Conservation (phyloP, 2,113 vertebrate genomes). For the Corvus moneduloides region DNA sequence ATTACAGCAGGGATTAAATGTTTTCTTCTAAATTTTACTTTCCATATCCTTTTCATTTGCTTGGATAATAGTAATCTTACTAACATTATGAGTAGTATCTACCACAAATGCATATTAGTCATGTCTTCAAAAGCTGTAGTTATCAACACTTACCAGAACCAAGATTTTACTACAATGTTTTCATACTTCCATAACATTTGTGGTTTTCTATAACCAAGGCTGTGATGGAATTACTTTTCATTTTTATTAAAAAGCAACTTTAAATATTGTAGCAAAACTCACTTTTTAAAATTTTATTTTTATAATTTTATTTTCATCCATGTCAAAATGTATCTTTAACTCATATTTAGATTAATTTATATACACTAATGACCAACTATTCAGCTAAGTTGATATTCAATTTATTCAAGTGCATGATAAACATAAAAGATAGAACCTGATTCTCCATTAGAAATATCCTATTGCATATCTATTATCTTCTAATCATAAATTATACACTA, state of each 20-base stretch:
- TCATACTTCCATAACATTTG: background rate
- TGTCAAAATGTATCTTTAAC: background rate
- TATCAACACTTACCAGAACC: background rate
- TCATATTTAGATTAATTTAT: background rate
- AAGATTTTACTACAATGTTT: background rate
- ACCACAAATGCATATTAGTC: background rate
- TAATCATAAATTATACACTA: background rate
- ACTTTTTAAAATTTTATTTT: background rate
- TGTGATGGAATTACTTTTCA: background rate
- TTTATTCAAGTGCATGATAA: background rate
- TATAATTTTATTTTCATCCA: background rate
- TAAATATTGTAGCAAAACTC: background rate
- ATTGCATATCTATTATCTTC: background rate
- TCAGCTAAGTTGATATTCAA: background rate
- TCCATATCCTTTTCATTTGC: background rate
- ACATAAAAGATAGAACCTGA: background rate
- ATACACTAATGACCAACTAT: background rate
- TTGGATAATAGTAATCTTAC: background rate
- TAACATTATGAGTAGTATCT: background rate
- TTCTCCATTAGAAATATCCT: background rate
- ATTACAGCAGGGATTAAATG: background rate
- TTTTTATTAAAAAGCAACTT: background rate
- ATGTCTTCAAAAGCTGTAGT: background rate
- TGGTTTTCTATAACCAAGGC: background rate
- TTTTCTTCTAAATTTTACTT: background rate